A percentile compares a stretch with the other conserved stretches of the same genome.
Conservation (phyloP, 53 echinoderm and acorn worm genomes). For the Holothuria leucospilota region DNA sequence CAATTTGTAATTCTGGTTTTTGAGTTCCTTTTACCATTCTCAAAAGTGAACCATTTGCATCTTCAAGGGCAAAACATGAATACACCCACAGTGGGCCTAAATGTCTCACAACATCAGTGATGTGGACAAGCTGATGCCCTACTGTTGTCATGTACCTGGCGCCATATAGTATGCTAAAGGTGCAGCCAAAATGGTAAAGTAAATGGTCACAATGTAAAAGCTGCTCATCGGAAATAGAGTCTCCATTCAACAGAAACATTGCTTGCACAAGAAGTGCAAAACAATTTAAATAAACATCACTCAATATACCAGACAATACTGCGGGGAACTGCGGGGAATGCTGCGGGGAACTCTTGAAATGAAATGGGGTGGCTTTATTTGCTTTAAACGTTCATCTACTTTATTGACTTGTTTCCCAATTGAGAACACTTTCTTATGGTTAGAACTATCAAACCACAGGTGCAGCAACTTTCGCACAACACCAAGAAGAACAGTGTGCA, state of each 20-base stretch:
- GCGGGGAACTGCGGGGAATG: slow-evolving; percentile 72
- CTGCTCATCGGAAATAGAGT: too few species aligned
- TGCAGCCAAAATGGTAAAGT: too few species aligned
- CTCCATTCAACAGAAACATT: slow-evolving; percentile 5
- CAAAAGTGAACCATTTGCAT: too few species aligned
- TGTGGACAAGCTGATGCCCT: too few species aligned
- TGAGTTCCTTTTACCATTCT: neutral
- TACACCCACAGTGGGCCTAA: too few species aligned
- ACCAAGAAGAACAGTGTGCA: slow-evolving; percentile 67
- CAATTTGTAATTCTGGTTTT: slow-evolving; percentile 13
- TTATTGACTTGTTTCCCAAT: slow-evolving; percentile 12
- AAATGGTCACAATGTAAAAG: too few species aligned
- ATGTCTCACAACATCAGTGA: too few species aligned
- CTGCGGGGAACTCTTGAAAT: slow-evolving; percentile 58
- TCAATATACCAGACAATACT: slow-evolving; percentile 53
- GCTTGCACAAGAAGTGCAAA: slow-evolving; percentile 22
- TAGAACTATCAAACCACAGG: slow-evolving; percentile 58
- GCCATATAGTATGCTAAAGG: neutral
- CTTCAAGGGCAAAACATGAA: slow-evolving; percentile 25
- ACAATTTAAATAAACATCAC: slow-evolving; percentile 19
- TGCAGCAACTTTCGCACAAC: slow-evolving; percentile 43
- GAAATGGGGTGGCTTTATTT: too few species aligned
- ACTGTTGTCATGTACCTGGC: slow-evolving; percentile 27
- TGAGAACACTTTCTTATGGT: slow-evolving; percentile 54
- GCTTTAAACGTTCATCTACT: too few species aligned